Evolutionary conservation across 2,113 vertebrate species (phyloP).

Genomic region (Halichoerus grypus): DNA sequence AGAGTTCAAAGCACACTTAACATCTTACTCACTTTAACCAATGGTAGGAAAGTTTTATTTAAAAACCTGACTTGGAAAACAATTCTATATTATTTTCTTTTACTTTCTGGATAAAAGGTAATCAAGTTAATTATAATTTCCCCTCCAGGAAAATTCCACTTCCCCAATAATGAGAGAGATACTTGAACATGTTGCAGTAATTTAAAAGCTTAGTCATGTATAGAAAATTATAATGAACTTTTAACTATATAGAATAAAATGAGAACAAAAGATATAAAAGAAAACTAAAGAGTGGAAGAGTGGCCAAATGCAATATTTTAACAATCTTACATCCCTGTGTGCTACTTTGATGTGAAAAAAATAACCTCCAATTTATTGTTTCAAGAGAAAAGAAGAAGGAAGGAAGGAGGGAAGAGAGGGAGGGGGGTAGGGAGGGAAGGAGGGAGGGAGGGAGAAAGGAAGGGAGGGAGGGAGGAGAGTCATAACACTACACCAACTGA

Average conservation of each 20-base stretch:
- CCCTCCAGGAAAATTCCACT: background rate
- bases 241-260: background rate
- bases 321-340: background rate
- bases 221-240: background rate
- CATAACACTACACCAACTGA: background rate
- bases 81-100: background rate
- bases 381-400: background rate
- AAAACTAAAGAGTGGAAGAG: background rate
- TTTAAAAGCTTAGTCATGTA: conserved; percentile 4
- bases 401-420: too few relatives aligned
- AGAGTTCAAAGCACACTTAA: background rate
- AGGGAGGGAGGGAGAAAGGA: background rate
- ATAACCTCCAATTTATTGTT: background rate
- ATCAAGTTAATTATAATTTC: conserved; percentile 8
- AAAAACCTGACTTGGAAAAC: background rate
- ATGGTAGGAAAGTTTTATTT: background rate
- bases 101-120: conserved; percentile 4
- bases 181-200: background rate
- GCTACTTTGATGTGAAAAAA: background rate
- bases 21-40: background rate
- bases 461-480: background rate
- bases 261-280: background rate
- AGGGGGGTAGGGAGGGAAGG: rapidly evolving
- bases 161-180: background rate
- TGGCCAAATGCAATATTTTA: background rate